Evolutionary conservation across 2,113 vertebrate genomes (phyloP), one percentile per base, ranked within the genome.

Genomic region (Micromys minutus): DNA sequence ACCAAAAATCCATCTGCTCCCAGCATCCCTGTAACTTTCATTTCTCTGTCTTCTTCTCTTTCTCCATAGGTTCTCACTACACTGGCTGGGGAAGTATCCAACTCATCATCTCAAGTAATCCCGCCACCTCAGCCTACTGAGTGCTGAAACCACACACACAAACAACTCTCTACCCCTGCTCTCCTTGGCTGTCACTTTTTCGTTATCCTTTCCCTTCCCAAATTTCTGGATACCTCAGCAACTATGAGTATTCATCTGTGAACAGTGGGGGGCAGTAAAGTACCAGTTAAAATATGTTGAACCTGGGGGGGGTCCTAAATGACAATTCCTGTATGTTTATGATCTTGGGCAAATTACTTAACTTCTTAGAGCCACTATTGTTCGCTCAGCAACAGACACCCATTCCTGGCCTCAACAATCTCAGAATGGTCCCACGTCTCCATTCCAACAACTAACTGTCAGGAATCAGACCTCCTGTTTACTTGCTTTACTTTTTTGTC

Each of bases 231-330:
- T n/a, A 69, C 52, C 86, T 86, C 69, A 59, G 69, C 65, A 94
- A 19, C 84, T 88, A 34, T 19, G 45, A 96, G 89, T 85, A 90
- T 22, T 77, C 19, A 94, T 61, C 1, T 87, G 52, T n/a, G 21
- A 94, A 93, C 95, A 96, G 95, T 36, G 42, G 50, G 17, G n/a
- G 95, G 93, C 89, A 95, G 93, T 97, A 79, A 94, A 97, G 91
- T n/a, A 96, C 84, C 91, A 75, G 75, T 50, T 67, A 97, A 94
- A 90, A 81, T 11, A 15, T 52, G 75, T 1, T 76, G 9, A 31
- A 75, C 24, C 52, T 67, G 39, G 45, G 55, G 39, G 45, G 55
- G 22, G 13, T 87, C 89, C 93, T 67, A 72, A 59, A 21, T 67
- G 69, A 26, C 26, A 80, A 90, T 36, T 42, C 69, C 36, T 65